Percentiles rank a stretch among this genome's conserved stretches.
Evolutionary conservation across 2,888 invertebrate genomes (phyloP).

Genomic region (Brenthis hecate): DNA sequence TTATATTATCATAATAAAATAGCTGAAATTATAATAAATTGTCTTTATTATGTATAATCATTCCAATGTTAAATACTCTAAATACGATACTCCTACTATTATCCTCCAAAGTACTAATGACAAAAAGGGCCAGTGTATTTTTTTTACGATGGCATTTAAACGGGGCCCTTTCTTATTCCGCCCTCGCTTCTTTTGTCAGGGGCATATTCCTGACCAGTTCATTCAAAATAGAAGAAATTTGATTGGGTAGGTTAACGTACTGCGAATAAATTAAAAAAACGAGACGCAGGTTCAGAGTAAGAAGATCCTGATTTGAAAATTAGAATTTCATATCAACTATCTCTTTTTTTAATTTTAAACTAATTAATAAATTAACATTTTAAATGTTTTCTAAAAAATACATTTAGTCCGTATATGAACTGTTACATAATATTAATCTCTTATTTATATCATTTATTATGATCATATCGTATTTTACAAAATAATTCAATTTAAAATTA

Average conservation of each 20-base stretch:
- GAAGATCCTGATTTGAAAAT: neutral
- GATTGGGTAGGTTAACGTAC: constrained; percentile 31
- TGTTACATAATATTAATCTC: no score
- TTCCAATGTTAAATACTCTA: constrained; percentile 11
- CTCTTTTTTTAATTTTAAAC: no score
- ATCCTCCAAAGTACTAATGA: constrained; percentile 7
- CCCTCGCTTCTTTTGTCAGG: constrained; percentile 48
- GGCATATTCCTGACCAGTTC: constrained; percentile 34
- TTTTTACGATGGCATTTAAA: constrained; percentile 31
- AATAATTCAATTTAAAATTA: no score
- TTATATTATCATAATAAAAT: neutral
- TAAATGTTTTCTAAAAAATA: no score
- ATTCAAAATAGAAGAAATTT: constrained; percentile 27
- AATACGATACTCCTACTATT: constrained; percentile 18
- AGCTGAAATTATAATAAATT: constrained; percentile 1
- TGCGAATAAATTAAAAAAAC: constrained; percentile 21
- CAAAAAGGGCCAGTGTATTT: constrained; percentile 21
- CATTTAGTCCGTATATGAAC: no score
- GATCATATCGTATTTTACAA: no score
- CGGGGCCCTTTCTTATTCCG: constrained; percentile 48
- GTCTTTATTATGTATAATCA: constrained; percentile 3
- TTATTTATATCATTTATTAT: no score
- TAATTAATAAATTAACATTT: no score
- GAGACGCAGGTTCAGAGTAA: constrained; percentile 4
- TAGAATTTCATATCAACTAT: no score